Conservation (phyloP, 1,140 invertebrate genomes). For the Solenopsis fugax region DNA sequence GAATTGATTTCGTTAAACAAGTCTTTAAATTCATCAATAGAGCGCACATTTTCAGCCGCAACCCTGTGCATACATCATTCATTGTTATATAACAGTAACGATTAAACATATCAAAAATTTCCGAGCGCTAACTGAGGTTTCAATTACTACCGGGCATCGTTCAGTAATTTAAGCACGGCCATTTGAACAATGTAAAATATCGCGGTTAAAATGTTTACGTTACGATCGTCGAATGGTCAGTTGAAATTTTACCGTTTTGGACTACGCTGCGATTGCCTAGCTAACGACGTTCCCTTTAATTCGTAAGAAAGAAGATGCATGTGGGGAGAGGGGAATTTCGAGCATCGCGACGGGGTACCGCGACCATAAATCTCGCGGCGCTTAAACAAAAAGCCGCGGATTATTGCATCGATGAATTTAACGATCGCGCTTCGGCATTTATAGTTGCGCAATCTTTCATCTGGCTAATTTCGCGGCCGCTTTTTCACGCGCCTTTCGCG, state of each 20-base stretch:
- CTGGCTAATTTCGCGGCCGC: constrained; percentile 44
- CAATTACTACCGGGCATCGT: constrained; percentile 34
- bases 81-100: constrained; percentile 42
- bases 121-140: constrained; percentile 47
- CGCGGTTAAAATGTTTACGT: constrained; percentile 44
- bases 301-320: neutral
- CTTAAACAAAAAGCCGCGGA: constrained; percentile 44
- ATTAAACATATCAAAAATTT: constrained; percentile 64
- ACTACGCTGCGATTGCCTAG: neutral
- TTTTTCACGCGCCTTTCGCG: constrained; percentile 30
- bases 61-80: neutral
- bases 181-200: constrained; percentile 49
- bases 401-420: constrained; percentile 59
- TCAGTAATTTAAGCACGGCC: constrained; percentile 35
- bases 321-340: neutral
- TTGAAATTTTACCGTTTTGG: constrained; percentile 14
- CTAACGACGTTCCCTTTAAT: neutral
- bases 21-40: constrained; percentile 11
- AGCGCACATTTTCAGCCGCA: neutral
- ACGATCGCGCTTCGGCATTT: constrained; percentile 53
- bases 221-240: neutral
- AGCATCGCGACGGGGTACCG: constrained; percentile 6
- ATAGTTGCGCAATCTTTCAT: constrained; percentile 54
- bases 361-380: constrained; percentile 24
- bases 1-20: neutral